Evolutionary conservation across 2,888 invertebrate genomes (phyloP), one percentile per base, ranked within the genome.

Genomic region (Dicycla oo): DNA sequence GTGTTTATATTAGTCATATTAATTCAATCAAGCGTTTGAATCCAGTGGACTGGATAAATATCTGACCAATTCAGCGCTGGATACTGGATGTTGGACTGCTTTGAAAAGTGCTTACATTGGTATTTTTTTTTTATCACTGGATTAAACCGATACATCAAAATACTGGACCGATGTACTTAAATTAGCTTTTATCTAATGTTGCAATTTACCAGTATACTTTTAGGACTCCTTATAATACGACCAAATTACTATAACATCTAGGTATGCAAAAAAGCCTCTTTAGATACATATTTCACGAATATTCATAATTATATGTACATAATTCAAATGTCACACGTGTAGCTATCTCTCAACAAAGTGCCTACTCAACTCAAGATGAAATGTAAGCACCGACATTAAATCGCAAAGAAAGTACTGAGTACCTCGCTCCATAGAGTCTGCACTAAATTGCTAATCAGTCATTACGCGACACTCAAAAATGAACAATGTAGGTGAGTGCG

Each of bases 401-500:
- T 43, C 18, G 38, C 38, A 54, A 75, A 75, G 54, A 72, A 67
- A 73, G 54, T 53, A 67, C 60, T 45, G 64, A 61, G 26, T 60
- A 65, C 60, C 20, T 30, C 43, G n/a, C 38, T 47, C 58, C 38
- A 69, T 30, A 34, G 26, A 81, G 57, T 26, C 18, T 18, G 23
- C 20, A 45, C n/a, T 60, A 63, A 81, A 81, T 81, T 65, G 62
- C 51, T 67, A 73, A 82, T 73, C 56, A 56, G 56, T 72, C 15
- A 72, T 72, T 72, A 78, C 45, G 53, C 34, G 56, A 60, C 66
- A 38, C 53, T 26, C 38, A 68, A 61, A 67, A 76, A 62, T 69
- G 6, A 51, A 70, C 58, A 75, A 75, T 69, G 75, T 80, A 67
- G 83, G 82, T 73, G 71, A 84, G 80, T 82, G 76, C 82, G 76